Percentiles rank a stretch among this genome's conserved stretches.
These are phyloP conservation scores for Lagodon rhomboides DNA, from an alignment of 2,797 vertebrate genomes.

Conservation along the genomic window DNA sequence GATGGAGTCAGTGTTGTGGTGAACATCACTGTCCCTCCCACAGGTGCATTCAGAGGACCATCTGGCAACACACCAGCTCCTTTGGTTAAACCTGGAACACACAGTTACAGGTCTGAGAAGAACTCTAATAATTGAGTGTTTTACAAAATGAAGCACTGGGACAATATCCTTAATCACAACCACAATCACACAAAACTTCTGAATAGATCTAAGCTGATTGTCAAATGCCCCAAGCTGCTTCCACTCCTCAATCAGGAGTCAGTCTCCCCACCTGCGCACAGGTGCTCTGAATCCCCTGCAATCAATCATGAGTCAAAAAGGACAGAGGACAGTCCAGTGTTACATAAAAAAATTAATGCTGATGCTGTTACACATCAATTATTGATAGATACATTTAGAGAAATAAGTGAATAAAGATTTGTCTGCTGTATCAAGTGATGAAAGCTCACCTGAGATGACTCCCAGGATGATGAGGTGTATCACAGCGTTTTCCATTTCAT, in stretches of 20 bases:
- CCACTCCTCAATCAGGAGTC: no score
- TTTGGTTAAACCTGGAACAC: constrained; percentile 38
- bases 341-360: no score
- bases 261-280: no score
- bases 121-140: not conserved
- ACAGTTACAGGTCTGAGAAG: not conserved
- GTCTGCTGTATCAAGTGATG: not conserved
- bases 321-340: no score
- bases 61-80: constrained; percentile 46
- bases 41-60: constrained; percentile 7
- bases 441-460: constrained; percentile 37
- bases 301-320: no score
- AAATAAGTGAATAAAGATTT: not conserved
- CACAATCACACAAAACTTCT: no score
- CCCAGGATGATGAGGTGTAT: constrained; percentile 34
- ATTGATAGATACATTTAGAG: not conserved
- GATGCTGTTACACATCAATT: no score
- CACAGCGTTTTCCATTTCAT: no score
- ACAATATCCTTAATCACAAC: not conserved
- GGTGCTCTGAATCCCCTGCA: no score
- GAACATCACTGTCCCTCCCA: constrained; percentile 53
- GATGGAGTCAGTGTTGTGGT: constrained; percentile 27
- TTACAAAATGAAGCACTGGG: not conserved
- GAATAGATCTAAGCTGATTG: no score
- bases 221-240: no score